phyloP scores from a whole-genome alignment of 1,140 invertebrate genomes.

The Nephotettix cincticeps region DNA sequence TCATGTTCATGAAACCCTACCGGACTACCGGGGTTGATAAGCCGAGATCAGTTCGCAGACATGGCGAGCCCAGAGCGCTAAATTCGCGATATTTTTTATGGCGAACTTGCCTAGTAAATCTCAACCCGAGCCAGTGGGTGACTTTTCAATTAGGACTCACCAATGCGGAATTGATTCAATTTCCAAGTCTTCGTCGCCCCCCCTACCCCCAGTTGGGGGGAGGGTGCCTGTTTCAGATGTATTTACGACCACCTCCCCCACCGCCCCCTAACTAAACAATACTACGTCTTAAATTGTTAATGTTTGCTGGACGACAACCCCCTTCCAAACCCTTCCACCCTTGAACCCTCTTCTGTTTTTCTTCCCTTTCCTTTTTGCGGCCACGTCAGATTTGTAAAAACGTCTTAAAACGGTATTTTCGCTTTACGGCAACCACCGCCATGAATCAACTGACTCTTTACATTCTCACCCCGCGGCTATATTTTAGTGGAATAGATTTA shows the following conservation, averaged over 20 bases:
- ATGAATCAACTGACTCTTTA: not conserved
- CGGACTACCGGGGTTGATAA: too few species aligned
- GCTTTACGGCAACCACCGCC: not conserved
- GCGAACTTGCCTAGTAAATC: not conserved
- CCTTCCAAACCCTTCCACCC: not conserved
- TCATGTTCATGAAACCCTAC: too few species aligned
- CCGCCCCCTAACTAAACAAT: not conserved
- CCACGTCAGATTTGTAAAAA: not conserved
- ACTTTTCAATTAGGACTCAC: conserved; percentile 24
- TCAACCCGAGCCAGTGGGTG: not conserved
- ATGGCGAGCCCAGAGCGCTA: too few species aligned
- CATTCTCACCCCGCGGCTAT: not conserved
- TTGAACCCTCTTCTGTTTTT: not conserved
- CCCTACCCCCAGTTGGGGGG: not conserved
- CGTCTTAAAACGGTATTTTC: not conserved
- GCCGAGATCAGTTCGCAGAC: too few species aligned
- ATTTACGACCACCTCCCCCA: conserved; percentile 4
- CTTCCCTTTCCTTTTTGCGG: not conserved
- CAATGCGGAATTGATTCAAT: conserved; percentile 27
- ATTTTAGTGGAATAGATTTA: not conserved
- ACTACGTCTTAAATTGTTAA: conserved; percentile 22
- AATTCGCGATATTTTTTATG: too few species aligned
- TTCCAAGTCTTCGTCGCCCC: conserved; percentile 11
- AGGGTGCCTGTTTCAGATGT: conserved; percentile 7
- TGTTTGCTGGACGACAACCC: not conserved